Evolutionary conservation across 2,113 vertebrate genomes (phyloP).

Genomic region (Centropus unirufus): DNA sequence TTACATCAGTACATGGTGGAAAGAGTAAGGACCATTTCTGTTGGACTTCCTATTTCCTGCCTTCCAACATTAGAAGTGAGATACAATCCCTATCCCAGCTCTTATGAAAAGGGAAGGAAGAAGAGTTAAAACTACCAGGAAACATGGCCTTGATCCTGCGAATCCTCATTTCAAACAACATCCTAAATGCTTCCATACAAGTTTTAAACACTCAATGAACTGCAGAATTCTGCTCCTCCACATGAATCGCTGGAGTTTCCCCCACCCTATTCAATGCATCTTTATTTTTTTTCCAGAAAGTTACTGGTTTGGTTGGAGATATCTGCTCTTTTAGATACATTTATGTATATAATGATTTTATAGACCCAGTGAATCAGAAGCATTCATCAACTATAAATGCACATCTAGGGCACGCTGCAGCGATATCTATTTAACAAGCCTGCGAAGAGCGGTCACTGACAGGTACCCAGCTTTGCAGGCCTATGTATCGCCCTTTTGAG

Average conservation of each 20-base stretch:
- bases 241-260: not conserved
- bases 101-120: not conserved
- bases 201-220: not conserved
- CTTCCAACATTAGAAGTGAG: not conserved
- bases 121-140: not conserved
- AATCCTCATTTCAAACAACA: not conserved
- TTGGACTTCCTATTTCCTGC: not conserved
- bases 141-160: not conserved
- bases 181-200: not conserved
- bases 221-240: not conserved
- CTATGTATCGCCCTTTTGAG: not conserved
- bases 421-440: not conserved
- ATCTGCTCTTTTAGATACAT: not conserved
- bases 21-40: not conserved
- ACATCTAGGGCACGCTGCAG: not conserved
- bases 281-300: not conserved
- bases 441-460: slow-evolving; percentile 35
- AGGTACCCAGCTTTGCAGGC: not conserved
- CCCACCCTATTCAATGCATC: not conserved
- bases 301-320: not conserved
- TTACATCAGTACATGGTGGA: not conserved
- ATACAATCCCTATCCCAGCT: not conserved
- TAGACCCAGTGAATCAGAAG: slow-evolving; percentile 26
- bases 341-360: not conserved
- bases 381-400: not conserved